Evolutionary conservation across 2,888 invertebrate genomes (phyloP).

Genomic region (Drosophila birchii): DNA sequence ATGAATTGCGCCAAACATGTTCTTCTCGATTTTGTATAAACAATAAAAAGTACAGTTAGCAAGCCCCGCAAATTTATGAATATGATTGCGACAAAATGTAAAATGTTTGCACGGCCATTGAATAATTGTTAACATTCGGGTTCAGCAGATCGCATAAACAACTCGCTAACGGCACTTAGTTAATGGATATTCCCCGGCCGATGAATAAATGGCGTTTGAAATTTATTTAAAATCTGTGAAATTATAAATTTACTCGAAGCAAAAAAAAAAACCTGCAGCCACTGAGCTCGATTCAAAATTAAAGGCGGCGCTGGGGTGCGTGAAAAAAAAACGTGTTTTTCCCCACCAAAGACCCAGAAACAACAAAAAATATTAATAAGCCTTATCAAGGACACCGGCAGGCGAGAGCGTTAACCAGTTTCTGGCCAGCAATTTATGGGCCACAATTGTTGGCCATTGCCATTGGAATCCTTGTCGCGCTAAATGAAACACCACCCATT

Average conservation of each 20-base stretch:
- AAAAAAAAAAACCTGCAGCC: conserved; percentile 16
- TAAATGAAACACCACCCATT: conserved; percentile 33
- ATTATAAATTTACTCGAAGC: conserved; percentile 41
- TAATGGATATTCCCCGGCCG: conserved; percentile 41
- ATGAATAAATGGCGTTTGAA: conserved; percentile 41
- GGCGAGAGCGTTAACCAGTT: conserved; percentile 65
- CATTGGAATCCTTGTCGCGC: conserved; percentile 71
- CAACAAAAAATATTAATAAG: conserved; percentile 59
- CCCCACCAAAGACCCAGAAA: conserved; percentile 38
- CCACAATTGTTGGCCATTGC: conserved; percentile 72
- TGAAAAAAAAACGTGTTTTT: conserved; percentile 66
- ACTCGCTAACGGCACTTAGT: conserved; percentile 57
- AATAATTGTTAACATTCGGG: conserved; percentile 22
- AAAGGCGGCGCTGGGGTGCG: conserved; percentile 45
- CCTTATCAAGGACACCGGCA: conserved; percentile 66
- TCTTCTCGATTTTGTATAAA: conserved; percentile 17
- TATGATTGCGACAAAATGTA: conserved; percentile 31
- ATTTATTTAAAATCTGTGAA: conserved; percentile 63
- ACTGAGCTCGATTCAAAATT: conserved; percentile 16
- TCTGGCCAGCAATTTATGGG: conserved; percentile 64
- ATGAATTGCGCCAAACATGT: conserved; percentile 20
- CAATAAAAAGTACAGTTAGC: conserved; percentile 32
- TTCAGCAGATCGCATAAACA: conserved; percentile 19
- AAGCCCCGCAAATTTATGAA: conserved; percentile 26
- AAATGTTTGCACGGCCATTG: conserved; percentile 20